These are phyloP conservation scores for Mico argentatus DNA, from an alignment of 2,797 vertebrate genomes.

Conservation along the genomic window DNA sequence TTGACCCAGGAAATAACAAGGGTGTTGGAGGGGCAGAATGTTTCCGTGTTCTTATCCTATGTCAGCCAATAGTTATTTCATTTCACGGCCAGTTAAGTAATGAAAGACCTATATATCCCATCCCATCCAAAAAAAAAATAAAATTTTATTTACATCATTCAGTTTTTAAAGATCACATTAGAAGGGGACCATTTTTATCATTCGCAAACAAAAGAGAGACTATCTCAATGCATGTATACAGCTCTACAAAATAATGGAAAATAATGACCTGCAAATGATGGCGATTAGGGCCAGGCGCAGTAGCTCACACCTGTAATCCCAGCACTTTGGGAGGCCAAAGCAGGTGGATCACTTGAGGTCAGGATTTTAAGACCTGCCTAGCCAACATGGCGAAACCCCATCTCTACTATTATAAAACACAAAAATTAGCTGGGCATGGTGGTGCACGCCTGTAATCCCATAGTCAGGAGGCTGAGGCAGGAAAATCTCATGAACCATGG, in stretches of 20 bases:
- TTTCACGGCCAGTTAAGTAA: background rate
- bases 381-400: background rate
- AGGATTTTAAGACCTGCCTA: background rate
- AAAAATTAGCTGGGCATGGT: background rate
- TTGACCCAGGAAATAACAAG: background rate
- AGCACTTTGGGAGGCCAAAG: background rate
- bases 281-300: fast-evolving
- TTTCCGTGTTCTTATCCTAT: background rate
- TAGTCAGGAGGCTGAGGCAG: background rate
- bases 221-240: background rate
- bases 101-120: background rate
- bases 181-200: background rate
- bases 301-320: background rate
- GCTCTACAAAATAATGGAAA: background rate
- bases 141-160: background rate
- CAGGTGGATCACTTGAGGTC: background rate
- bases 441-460: background rate
- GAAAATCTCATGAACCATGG: background rate
- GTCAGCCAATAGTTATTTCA: constrained; percentile 11
- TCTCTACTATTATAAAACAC: background rate
- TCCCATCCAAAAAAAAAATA: background rate
- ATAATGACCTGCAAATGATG: background rate
- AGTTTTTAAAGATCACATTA: background rate
- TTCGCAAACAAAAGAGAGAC: background rate
- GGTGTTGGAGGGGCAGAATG: background rate